Percentiles rank a stretch among this genome's conserved stretches.
phyloP scores from a whole-genome alignment of 2,888 invertebrate species.

The Drosophila rubida region DNA sequence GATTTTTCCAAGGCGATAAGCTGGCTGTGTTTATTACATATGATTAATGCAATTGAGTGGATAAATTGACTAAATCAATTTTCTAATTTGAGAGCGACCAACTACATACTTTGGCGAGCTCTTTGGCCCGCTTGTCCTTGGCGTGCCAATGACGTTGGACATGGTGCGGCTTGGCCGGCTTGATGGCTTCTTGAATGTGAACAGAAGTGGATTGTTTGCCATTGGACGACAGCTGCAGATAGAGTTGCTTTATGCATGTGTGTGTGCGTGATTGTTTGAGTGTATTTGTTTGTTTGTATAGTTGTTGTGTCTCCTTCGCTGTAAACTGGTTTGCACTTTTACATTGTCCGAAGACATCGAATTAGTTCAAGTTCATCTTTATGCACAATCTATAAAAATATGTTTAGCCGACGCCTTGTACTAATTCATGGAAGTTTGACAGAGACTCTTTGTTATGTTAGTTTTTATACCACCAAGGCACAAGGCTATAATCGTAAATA shows the following conservation, averaged over 20 bases:
- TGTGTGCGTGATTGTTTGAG: not conserved
- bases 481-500: not conserved
- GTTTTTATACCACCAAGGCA: not conserved
- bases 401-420: constrained; percentile 52
- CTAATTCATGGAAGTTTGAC: constrained; percentile 57
- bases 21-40: constrained; percentile 14
- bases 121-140: constrained; percentile 59
- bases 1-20: constrained; percentile 42
- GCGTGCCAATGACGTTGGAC: constrained; percentile 46
- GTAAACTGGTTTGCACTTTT: constrained; percentile 74
- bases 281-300: constrained; percentile 5
- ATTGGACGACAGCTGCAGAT: constrained; percentile 40
- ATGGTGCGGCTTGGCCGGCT: constrained; percentile 8
- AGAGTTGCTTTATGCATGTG: constrained; percentile 14
- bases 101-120: constrained; percentile 21
- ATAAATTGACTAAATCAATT: constrained; percentile 59
- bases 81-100: constrained; percentile 46
- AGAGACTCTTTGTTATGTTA: constrained; percentile 19
- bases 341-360: constrained; percentile 62
- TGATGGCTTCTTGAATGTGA: constrained; percentile 52
- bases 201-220: constrained; percentile 67
- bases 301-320: constrained; percentile 50
- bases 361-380: constrained; percentile 77
- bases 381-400: constrained; percentile 65
- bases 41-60: constrained; percentile 43